Evolutionary conservation across 2,113 vertebrate genomes (phyloP).

Genomic region (Neolamprologus variostigma): DNA sequence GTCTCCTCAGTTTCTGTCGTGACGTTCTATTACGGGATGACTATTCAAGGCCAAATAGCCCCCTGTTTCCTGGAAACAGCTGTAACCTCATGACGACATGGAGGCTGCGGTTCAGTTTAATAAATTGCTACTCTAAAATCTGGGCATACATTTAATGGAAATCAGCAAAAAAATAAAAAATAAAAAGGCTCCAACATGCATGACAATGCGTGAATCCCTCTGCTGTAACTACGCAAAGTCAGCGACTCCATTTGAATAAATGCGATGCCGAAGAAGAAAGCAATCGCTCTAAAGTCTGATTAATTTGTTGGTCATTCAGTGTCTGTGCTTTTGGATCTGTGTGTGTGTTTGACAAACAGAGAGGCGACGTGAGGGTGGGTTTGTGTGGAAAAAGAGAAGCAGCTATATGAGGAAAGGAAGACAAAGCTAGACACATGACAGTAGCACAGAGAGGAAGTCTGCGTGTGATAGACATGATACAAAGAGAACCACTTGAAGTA

Average conservation of each 20-base stretch:
- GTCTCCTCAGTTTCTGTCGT: neutral
- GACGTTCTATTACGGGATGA: neutral
- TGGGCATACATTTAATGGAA: neutral
- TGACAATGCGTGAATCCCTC: neutral
- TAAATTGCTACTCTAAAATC: neutral
- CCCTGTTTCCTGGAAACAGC: neutral
- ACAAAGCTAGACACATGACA: neutral
- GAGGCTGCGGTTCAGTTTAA: neutral
- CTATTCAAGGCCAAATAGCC: accelerated
- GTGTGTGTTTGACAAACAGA: neutral
- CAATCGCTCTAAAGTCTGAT: neutral
- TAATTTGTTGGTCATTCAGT: neutral
- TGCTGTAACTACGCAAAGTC: neutral
- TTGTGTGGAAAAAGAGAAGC: neutral
- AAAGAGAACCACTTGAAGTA: neutral
- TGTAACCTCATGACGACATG: neutral
- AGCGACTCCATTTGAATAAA: neutral
- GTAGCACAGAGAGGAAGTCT: neutral
- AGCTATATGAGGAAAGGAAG: neutral
- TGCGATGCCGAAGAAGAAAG: neutral
- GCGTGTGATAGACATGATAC: neutral
- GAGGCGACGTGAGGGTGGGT: neutral
- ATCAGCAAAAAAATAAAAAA: neutral
- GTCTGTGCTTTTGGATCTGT: neutral
- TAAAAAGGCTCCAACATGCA: neutral